Evolutionary conservation across 2,888 invertebrate species (phyloP).

Genomic region (Conomelus anceps): DNA sequence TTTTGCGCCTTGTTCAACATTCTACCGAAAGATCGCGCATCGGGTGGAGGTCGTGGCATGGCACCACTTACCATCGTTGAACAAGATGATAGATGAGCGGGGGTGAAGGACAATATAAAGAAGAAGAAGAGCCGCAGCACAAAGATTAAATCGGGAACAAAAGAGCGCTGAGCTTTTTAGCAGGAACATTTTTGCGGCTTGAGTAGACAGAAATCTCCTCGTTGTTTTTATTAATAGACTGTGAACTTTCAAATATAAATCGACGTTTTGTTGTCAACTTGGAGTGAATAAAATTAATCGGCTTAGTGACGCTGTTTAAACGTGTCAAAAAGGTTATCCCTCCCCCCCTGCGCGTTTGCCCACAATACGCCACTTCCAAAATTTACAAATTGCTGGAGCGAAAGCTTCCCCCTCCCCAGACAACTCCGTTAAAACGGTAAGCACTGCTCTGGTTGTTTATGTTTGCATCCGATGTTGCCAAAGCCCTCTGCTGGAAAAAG

Average conservation of each 20-base stretch:
- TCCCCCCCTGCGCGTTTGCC: background rate
- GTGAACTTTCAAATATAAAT: slow-evolving; percentile 13
- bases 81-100: background rate
- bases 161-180: slow-evolving; percentile 26
- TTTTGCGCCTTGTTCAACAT: slow-evolving; percentile 24
- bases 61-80: background rate
- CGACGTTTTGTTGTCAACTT: slow-evolving; percentile 10
- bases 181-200: slow-evolving; percentile 25
- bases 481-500: background rate
- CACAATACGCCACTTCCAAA: background rate
- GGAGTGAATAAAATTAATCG: slow-evolving; percentile 3
- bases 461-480: background rate
- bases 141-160: slow-evolving; percentile 24
- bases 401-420: background rate
- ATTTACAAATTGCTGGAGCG: background rate
- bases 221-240: slow-evolving; percentile 7
- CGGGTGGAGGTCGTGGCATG: background rate
- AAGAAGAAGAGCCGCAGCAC: background rate
- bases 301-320: slow-evolving; percentile 8
- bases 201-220: background rate
- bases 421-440: background rate
- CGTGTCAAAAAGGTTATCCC: slow-evolving; percentile 13
- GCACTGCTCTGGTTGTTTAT: background rate
- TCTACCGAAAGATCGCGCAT: slow-evolving; percentile 19
- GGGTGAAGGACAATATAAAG: background rate